Base-by-base conservation (phyloP, 2,888 invertebrate species). In the Pristionchus mayeri region DNA sequence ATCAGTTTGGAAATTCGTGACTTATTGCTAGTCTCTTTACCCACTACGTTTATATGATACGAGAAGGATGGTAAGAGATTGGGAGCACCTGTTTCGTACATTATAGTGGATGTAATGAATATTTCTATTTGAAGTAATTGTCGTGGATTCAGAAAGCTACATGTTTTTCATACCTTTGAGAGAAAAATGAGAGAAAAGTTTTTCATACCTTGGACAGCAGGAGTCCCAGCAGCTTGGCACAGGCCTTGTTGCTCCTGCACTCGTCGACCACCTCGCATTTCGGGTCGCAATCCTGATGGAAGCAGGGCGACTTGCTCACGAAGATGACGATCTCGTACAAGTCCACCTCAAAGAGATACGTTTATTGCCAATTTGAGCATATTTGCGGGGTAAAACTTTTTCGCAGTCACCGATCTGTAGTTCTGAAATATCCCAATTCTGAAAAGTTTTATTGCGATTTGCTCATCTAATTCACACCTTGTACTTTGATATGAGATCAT, bases 221-320 rank as follows among this genome's bases (percentile, higher is more conserved):
- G 21, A 93, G 86, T 50, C 93, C 93, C 16, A 93, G 85, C 50
- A 93, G 86, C 83, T 93, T 93, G 6, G 93, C 92, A 79, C 93
- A 93, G 18, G 90, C 90, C 75, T 93, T 93, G 84, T 93, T 93
- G 63, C 90, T 89, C 82, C 88, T 90, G 86, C 93, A 93, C 86
- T 93, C 93, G 78, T 93, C 93, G 11, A 93, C 92, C 9, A 93
- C 93, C 86, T 93, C 93, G 79, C 93, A 93, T 76, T 91, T 92
- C 0, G 93, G 93, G 79, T 93, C 93, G 85, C 93, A 93, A 86
- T 93, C 93, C 82, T 93, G 93, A 88, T 93, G 93, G 87, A 93
- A 93, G 85, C 93, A 93, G 4, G 93, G 93, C 40, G 90, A 90
- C 85, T 93, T 93, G n/a, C 92, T 92, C 50, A 93, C 92, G 85